Conservation (phyloP, 2,797 vertebrate genomes). For the Anas acuta region DNA sequence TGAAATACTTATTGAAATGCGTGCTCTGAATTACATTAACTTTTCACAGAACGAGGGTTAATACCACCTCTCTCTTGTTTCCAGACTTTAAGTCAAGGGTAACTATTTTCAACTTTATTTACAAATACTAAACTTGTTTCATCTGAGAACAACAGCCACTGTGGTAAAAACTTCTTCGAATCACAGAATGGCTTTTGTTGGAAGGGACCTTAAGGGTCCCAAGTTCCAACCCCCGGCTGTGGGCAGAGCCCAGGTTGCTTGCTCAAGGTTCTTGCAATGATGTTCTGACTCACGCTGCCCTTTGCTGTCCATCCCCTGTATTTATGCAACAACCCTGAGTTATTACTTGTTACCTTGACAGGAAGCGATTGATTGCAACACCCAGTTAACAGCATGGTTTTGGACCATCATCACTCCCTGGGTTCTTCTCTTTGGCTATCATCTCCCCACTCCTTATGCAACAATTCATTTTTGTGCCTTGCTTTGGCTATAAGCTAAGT, state of each 20-base stretch:
- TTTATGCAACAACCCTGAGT: background rate
- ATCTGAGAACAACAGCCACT: background rate
- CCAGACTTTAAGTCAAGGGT: background rate
- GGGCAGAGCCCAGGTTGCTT: background rate
- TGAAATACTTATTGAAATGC: background rate
- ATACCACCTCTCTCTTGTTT: background rate
- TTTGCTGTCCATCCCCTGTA: background rate
- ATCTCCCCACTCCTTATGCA: background rate
- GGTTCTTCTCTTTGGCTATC: background rate
- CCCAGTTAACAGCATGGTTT: background rate
- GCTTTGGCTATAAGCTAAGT: background rate
- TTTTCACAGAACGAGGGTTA: background rate
- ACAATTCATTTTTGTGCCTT: background rate
- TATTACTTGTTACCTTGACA: background rate
- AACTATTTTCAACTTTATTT: background rate
- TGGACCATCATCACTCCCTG: background rate
- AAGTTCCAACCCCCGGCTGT: background rate
- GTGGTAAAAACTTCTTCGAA: background rate
- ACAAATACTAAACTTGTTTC: background rate
- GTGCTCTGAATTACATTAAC: background rate
- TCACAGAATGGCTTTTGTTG: background rate
- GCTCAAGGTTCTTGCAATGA: background rate
- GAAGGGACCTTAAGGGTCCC: background rate
- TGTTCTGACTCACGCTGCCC: background rate
- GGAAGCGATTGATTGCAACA: constrained; percentile 7